Conservation (phyloP, 2,797 vertebrate species). For the Carcharodon carcharias region DNA sequence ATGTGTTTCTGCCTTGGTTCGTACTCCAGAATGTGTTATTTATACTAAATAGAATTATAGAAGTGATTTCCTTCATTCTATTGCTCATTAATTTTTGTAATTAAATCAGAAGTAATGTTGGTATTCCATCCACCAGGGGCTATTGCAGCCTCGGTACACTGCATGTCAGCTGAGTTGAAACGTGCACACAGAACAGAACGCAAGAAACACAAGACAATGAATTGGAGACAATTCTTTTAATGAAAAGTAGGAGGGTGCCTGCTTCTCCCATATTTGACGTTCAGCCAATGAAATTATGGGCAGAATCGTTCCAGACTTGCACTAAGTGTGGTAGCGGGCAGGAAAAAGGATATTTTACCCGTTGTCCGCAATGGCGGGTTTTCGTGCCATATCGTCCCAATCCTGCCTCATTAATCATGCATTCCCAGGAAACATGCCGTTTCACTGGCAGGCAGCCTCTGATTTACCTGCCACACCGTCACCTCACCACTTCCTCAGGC, state of each 20-base stretch:
- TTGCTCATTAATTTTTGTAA: conserved; percentile 12
- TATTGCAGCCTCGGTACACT: background rate
- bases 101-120: background rate
- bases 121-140: background rate
- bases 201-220: background rate
- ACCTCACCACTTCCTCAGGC: no score
- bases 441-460: no score
- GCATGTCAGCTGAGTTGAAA: background rate
- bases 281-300: background rate
- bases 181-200: background rate
- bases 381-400: no score
- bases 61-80: background rate
- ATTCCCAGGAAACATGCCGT: no score
- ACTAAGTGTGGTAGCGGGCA: no score
- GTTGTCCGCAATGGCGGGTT: no score
- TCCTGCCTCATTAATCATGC: no score
- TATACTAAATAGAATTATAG: background rate
- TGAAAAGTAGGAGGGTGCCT: background rate
- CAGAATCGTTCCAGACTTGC: no score
- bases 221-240: background rate
- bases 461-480: no score
- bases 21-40: background rate
- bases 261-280: background rate
- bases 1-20: background rate
- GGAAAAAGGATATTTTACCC: no score